A percentile compares a stretch with the other conserved stretches of the same genome.
Evolutionary conservation across 2,113 vertebrate species (phyloP).

Genomic region (Oriolus oriolus): DNA sequence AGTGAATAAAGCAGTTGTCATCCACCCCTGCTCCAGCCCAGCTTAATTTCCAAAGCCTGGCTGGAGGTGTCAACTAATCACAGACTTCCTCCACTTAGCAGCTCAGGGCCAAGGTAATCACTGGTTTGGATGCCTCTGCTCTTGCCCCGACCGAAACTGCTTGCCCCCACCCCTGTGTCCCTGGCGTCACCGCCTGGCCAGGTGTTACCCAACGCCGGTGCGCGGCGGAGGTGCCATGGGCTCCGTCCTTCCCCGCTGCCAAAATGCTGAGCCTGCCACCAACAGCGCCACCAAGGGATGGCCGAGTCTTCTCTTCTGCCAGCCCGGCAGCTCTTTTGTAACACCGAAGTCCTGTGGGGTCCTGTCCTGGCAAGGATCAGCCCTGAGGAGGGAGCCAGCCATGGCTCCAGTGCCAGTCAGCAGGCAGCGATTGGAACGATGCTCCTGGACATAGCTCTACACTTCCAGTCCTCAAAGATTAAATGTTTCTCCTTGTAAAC

Average conservation of each 20-base stretch:
- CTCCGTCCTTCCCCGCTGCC: accelerated
- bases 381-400: neutral
- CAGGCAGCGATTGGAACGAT: accelerated
- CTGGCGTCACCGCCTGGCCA: neutral
- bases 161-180: slow-evolving; percentile 32
- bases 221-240: accelerated
- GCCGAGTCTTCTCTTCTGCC: accelerated
- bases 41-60: slow-evolving; percentile 36
- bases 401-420: accelerated
- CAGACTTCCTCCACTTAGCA: slow-evolving; percentile 64
- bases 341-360: neutral
- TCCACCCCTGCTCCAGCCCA: neutral
- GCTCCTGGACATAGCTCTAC: neutral
- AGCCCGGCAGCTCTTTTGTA: neutral
- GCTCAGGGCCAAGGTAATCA: slow-evolving; percentile 45
- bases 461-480: neutral
- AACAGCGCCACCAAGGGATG: neutral
- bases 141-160: slow-evolving; percentile 58
- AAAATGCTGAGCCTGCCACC: neutral
- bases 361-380: neutral
- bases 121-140: slow-evolving; percentile 37
- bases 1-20: slow-evolving; percentile 52
- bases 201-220: neutral
- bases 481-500: neutral
- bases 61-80: slow-evolving; percentile 60